These are phyloP conservation scores for Grammomys surdaster DNA, from an alignment of 2,113 vertebrate species.

Conservation along the genomic window DNA sequence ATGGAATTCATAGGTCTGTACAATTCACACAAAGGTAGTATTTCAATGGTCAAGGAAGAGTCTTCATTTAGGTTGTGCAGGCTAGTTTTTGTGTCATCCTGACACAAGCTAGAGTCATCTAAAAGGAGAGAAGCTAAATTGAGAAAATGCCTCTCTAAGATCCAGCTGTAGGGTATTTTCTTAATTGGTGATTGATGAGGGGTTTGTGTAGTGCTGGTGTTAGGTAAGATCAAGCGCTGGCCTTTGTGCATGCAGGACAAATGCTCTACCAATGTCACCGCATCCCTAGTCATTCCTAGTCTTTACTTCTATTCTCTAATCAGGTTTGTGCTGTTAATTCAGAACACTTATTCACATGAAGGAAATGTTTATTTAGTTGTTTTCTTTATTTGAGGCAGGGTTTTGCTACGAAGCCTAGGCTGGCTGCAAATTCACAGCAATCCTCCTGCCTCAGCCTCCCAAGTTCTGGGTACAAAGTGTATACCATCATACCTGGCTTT, in stretches of 20 bases:
- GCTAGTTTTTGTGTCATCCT: background rate
- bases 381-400: background rate
- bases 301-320: conserved; percentile 42
- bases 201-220: background rate
- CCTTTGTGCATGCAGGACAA: background rate
- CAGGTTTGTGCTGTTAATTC: background rate
- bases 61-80: background rate
- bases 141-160: background rate
- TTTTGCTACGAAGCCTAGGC: background rate
- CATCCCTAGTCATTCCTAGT: no score
- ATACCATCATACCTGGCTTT: background rate
- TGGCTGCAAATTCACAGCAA: background rate
- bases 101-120: background rate
- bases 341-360: background rate
- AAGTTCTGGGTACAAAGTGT: background rate
- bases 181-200: background rate
- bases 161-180: background rate
- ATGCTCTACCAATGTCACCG: no score
- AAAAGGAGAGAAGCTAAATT: background rate
- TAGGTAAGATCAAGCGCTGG: background rate
- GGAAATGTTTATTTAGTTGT: background rate
- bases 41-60: background rate
- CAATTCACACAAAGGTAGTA: conserved; percentile 1
- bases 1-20: background rate
- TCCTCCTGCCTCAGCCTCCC: background rate